These are phyloP conservation scores for Nannobrachium achirus DNA, from an alignment of 2,113 vertebrate species.

Conservation along the genomic window DNA sequence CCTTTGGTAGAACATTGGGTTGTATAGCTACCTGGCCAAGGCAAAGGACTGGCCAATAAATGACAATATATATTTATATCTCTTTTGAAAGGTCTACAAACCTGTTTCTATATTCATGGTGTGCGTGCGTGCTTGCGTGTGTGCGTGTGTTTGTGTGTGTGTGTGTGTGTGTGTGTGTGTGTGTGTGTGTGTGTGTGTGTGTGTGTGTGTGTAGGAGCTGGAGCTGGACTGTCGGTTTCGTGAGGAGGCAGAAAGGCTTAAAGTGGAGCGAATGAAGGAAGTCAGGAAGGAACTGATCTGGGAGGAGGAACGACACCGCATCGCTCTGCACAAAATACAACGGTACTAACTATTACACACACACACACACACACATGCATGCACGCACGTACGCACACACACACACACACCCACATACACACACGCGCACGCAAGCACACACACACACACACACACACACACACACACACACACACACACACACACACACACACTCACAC, in stretches of 20 bases:
- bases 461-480: constrained; percentile 5
- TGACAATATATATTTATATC: no score
- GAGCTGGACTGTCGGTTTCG: constrained; percentile 81
- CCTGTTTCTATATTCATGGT: no score
- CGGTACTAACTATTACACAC: constrained; percentile 65
- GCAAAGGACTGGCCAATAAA: no score
- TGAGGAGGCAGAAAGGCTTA: constrained; percentile 79
- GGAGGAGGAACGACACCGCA: constrained; percentile 83
- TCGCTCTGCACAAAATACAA: constrained; percentile 84
- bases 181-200: constrained; percentile 31
- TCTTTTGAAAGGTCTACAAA: no score
- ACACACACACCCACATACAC: background rate
- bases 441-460: background rate
- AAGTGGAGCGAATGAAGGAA: constrained; percentile 71
- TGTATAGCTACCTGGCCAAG: no score
- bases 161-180: constrained; percentile 4
- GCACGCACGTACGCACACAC: background rate
- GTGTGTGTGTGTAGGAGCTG: constrained; percentile 78
- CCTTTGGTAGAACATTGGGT: no score
- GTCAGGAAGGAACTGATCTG: constrained; percentile 84
- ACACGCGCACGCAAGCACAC: background rate
- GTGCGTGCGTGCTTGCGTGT: background rate
- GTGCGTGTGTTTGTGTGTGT: constrained; percentile 12
- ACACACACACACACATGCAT: background rate
- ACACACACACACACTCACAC: background rate